These are phyloP conservation scores for Tapera naevia DNA, from an alignment of 2,797 vertebrate species.

Conservation along the genomic window DNA sequence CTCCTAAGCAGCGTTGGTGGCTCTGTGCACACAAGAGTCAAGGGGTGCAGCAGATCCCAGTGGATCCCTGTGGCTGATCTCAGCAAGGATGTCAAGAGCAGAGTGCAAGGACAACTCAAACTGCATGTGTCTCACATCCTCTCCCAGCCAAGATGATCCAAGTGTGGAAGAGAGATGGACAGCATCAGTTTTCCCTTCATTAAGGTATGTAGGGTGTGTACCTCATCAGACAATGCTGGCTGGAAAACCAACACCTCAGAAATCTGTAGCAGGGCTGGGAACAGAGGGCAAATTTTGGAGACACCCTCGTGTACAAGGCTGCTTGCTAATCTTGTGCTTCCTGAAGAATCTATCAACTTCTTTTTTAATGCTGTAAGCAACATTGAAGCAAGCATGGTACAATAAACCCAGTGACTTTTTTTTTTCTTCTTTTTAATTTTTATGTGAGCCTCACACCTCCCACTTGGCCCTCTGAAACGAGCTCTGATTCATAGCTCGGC, in stretches of 20 bases:
- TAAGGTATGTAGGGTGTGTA: background rate
- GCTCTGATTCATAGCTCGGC: slow-evolving; percentile 50
- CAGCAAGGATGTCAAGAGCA: background rate
- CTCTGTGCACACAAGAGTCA: background rate
- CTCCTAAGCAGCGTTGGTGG: background rate
- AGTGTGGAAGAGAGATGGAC: background rate
- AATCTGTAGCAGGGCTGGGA: background rate
- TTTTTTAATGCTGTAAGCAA: background rate
- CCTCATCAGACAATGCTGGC: rapidly evolving
- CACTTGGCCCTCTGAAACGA: background rate
- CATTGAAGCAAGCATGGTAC: background rate
- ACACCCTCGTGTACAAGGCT: background rate
- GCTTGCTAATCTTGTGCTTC: background rate
- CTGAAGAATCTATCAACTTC: background rate
- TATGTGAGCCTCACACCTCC: background rate
- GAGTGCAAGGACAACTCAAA: background rate
- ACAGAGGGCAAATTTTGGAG: background rate
- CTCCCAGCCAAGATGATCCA: background rate
- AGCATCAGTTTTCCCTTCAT: background rate
- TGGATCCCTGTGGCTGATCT: background rate
- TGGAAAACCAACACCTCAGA: background rate
- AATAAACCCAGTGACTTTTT: background rate
- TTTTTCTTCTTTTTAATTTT: background rate
- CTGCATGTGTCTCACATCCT: background rate
- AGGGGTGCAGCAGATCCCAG: background rate